Base-by-base conservation (phyloP, 2,888 invertebrate genomes). In the Tillus elongatus region DNA sequence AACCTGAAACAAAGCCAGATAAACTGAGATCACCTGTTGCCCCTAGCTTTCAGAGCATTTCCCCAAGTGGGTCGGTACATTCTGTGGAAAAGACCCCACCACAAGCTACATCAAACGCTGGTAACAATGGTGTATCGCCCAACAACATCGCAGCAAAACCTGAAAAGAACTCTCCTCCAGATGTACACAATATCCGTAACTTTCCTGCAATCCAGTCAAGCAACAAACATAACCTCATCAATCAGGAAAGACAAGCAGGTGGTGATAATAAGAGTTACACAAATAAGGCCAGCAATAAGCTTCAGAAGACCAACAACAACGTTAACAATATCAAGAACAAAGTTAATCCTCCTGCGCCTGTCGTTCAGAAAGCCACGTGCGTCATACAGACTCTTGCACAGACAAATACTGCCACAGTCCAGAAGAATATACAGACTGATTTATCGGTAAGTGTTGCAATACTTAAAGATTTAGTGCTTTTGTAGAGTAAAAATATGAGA, bases 121-220 rank as follows among this genome's bases (percentile, higher is more conserved):
- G 24, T 19, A 19, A 19, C 24, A n/a, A n/a, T n/a, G 24, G 24
- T 19, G n/a, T 15, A 6, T 27, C 36, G 26, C 36, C 36, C 35
- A 13, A 33, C 13, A 4, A 16, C 9, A 30, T 19, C 4, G 9
- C 13, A 9, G 11, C 30, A 8, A 16, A 19, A 10, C 3, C 8
- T 16, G n/a, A 19, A 2, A 15, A 12, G 33, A 24, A 37, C 13
- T 14, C 28, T 40, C 46, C 47, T 33, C 58, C 57, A 13, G 59
- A 59, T 36, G 54, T 60, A 38, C 53, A 56, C 44, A 57, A 60
- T 42, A 49, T 56, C 11, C 57, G 52, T 42, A 60, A 54, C 44
- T 64, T 62, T 49, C 63, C 63, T n/a, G 56, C 60, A 6, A 62
- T 63, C 19, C 46, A 41, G 36, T 32, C 43, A 40, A 19, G 15